Evolutionary conservation across 2,888 invertebrate species (phyloP).

Genomic region (Oscheius sp.): DNA sequence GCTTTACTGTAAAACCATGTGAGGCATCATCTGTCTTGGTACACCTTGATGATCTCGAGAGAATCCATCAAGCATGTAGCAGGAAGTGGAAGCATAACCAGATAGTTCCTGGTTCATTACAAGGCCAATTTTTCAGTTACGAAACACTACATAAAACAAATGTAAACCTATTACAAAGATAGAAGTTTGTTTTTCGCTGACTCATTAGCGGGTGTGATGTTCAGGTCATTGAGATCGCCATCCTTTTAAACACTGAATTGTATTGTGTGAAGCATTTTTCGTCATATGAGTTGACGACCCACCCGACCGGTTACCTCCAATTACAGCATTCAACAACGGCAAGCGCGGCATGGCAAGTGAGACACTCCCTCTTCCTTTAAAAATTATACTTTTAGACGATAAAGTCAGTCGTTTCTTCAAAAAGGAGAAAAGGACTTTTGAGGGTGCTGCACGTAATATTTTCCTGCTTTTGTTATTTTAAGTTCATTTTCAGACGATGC

Average conservation of each 20-base stretch:
- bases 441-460: conserved; percentile 25
- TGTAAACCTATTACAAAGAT: too few species aligned
- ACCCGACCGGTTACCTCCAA: conserved; percentile 36
- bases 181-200: too few species aligned
- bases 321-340: conserved; percentile 24
- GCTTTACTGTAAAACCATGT: too few species aligned
- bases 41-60: too few species aligned
- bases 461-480: not conserved
- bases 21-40: too few species aligned
- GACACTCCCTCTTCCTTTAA: conserved; percentile 2
- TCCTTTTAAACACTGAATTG: conserved; percentile 5
- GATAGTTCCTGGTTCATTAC: too few species aligned
- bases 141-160: too few species aligned
- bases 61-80: too few species aligned
- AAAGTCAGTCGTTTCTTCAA: conserved; percentile 28
- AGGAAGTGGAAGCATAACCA: too few species aligned
- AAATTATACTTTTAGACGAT: not conserved
- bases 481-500: conserved; percentile 24
- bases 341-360: conserved; percentile 29
- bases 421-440: conserved; percentile 18
- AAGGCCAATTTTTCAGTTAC: too few species aligned
- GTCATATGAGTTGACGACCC: conserved; percentile 17
- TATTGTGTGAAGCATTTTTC: conserved; percentile 14
- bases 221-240: not conserved
- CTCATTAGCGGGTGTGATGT: conserved; percentile 9